A percentile compares a stretch with the other conserved stretches of the same genome.
Evolutionary conservation across 1,140 invertebrate genomes (phyloP).

Genomic region (Hycleus cichorii): DNA sequence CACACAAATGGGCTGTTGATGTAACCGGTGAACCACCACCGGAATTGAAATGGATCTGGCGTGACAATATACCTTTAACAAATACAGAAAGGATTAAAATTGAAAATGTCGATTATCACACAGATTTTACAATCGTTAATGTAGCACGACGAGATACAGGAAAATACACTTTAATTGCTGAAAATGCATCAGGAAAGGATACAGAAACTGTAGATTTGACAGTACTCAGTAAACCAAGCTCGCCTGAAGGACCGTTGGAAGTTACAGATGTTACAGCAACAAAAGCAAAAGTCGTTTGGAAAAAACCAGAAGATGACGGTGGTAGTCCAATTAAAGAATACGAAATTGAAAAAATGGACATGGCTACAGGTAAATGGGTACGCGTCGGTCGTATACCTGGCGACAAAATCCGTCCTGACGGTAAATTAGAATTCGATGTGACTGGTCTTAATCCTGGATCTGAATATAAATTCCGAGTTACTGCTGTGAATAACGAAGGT

Average conservation of each 20-base stretch:
- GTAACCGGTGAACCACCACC: constrained; percentile 85
- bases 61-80: constrained; percentile 71
- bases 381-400: constrained; percentile 72
- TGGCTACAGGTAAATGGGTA: constrained; percentile 83
- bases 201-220: constrained; percentile 84
- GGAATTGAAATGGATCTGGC: constrained; percentile 76
- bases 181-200: constrained; percentile 86
- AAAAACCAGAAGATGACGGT: constrained; percentile 89
- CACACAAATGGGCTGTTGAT: constrained; percentile 88
- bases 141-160: constrained; percentile 83
- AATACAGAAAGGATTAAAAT: constrained; percentile 81
- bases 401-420: constrained; percentile 57
- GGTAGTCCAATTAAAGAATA: constrained; percentile 91
- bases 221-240: constrained; percentile 77
- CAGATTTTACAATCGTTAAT: constrained; percentile 77
- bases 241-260: constrained; percentile 83
- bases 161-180: constrained; percentile 80
- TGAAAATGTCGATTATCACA: constrained; percentile 86
- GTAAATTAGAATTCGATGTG: constrained; percentile 68
- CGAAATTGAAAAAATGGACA: constrained; percentile 89
- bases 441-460: constrained; percentile 82
- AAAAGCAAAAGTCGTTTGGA: constrained; percentile 81
- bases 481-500: constrained; percentile 92
- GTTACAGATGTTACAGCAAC: constrained; percentile 80
- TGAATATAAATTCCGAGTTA: constrained; percentile 94